Conservation (phyloP, 2,113 vertebrate genomes). For the Melanerpes formicivorus region DNA sequence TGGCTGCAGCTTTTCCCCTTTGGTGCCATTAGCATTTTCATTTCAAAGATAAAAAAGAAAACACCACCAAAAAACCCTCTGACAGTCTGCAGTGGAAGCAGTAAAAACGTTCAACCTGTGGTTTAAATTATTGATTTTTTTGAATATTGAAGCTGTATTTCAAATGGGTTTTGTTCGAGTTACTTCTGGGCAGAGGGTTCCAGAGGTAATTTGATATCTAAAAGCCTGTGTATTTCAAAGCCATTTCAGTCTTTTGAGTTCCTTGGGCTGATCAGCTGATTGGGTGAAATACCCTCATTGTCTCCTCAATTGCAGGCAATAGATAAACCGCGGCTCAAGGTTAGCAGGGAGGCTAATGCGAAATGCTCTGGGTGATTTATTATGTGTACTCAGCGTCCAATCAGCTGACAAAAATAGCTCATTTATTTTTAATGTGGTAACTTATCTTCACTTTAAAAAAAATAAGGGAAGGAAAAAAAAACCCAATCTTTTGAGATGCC, state of each 20-base stretch:
- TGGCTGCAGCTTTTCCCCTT: slow-evolving; percentile 73
- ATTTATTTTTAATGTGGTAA: slow-evolving; percentile 62
- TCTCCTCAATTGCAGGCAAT: slow-evolving; percentile 63
- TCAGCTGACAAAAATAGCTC: slow-evolving; percentile 71
- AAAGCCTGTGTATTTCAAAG: slow-evolving; percentile 75
- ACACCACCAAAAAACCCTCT: too few relatives aligned
- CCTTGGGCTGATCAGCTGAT: slow-evolving; percentile 71
- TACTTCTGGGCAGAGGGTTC: slow-evolving; percentile 73
- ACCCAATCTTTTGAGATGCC: background rate
- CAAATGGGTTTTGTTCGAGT: slow-evolving; percentile 81
- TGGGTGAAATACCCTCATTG: slow-evolving; percentile 73
- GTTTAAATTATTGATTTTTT: slow-evolving; percentile 87
- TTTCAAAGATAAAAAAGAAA: slow-evolving; percentile 60
- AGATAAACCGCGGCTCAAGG: slow-evolving; percentile 62
- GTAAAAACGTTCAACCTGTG: slow-evolving; percentile 84
- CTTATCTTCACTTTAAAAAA: slow-evolving; percentile 67
- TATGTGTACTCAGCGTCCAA: slow-evolving; percentile 69
- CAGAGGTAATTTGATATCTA: slow-evolving; percentile 81
- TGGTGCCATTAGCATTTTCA: slow-evolving; percentile 80
- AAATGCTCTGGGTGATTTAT: slow-evolving; percentile 79
- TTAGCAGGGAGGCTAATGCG: slow-evolving; percentile 58
- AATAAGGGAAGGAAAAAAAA: background rate
- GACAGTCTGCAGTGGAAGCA: slow-evolving; percentile 77
- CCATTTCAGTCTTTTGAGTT: slow-evolving; percentile 72
- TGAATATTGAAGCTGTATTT: slow-evolving; percentile 85